Evolutionary conservation across 2,113 vertebrate species (phyloP).

Genomic region (Onychostoma macrolepis): DNA sequence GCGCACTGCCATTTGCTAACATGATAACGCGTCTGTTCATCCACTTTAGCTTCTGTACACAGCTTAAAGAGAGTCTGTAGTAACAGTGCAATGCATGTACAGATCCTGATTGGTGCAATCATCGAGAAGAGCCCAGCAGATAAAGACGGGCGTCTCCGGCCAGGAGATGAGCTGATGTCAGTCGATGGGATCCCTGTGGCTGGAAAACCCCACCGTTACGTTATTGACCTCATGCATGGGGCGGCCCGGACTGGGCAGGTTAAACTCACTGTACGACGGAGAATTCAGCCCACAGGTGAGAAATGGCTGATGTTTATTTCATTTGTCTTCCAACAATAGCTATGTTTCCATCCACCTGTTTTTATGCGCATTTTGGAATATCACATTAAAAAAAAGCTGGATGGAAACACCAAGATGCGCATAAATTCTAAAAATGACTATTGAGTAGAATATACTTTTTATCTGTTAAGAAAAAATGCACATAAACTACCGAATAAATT

Average conservation of each 20-base stretch:
- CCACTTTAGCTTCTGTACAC: background rate
- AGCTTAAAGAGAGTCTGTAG: background rate
- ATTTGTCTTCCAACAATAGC: background rate
- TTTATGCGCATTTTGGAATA: no score
- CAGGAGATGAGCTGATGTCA: conserved; percentile 92
- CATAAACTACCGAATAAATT: no score
- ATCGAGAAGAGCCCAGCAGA: conserved; percentile 97
- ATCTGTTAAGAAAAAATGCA: no score
- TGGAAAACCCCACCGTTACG: conserved; percentile 95
- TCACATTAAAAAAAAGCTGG: no score
- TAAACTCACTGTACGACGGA: conserved; percentile 92
- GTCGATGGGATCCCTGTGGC: conserved; percentile 94
- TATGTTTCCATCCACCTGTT: no score
- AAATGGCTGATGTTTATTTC: background rate
- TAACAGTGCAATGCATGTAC: conserved; percentile 12
- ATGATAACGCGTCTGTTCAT: background rate
- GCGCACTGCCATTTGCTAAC: conserved; percentile 6
- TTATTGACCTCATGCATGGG: conserved; percentile 97
- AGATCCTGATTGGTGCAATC: conserved; percentile 97
- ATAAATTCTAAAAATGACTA: no score
- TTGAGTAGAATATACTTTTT: no score
- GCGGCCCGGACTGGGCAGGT: conserved; percentile 95
- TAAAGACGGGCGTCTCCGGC: conserved; percentile 91
- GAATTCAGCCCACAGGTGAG: conserved; percentile 84
- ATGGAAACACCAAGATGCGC: no score